Percentiles rank a stretch among this genome's conserved stretches.
Conservation (phyloP, 2,888 invertebrate species). For the Acrocyrtus sp. region DNA sequence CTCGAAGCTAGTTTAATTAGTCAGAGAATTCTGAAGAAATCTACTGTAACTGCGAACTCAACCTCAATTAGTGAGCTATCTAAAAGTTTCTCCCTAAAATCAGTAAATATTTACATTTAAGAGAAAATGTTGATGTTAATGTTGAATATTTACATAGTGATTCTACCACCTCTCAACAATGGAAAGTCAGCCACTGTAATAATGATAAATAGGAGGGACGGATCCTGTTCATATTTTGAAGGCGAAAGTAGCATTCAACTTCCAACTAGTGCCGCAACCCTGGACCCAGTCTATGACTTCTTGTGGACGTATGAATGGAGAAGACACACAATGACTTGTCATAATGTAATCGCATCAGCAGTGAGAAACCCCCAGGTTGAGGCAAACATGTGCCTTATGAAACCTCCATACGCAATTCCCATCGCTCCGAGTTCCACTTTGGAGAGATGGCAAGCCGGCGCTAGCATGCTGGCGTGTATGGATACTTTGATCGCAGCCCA, state of each 20-base stretch:
- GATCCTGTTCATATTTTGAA: constrained; percentile 85
- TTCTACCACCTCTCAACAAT: constrained; percentile 76
- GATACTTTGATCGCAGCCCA: constrained; percentile 86
- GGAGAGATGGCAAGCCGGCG: constrained; percentile 73
- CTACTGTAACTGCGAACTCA: constrained; percentile 82
- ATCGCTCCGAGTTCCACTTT: constrained; percentile 61
- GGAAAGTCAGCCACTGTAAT: constrained; percentile 57
- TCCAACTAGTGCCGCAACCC: constrained; percentile 79
- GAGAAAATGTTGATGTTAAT: not conserved
- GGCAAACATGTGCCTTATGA: constrained; percentile 63
- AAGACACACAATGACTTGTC: constrained; percentile 76
- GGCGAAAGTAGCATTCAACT: constrained; percentile 87
- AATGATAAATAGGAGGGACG: constrained; percentile 84
- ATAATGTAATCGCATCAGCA: constrained; percentile 86
- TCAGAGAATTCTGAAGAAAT: constrained; percentile 85
- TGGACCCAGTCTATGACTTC: constrained; percentile 93
- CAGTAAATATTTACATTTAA: not conserved
- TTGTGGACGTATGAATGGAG: constrained; percentile 82
- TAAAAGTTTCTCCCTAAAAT: too few relatives aligned
- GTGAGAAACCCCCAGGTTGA: constrained; percentile 66
- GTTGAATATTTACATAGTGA: constrained; percentile 70
- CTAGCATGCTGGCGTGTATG: constrained; percentile 88
- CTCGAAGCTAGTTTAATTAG: constrained; percentile 94
- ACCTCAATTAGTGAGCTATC: constrained; percentile 55
- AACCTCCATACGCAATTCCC: constrained; percentile 63